Evolutionary conservation across 2,797 vertebrate genomes (phyloP).

Genomic region (Valencia hispanica): DNA sequence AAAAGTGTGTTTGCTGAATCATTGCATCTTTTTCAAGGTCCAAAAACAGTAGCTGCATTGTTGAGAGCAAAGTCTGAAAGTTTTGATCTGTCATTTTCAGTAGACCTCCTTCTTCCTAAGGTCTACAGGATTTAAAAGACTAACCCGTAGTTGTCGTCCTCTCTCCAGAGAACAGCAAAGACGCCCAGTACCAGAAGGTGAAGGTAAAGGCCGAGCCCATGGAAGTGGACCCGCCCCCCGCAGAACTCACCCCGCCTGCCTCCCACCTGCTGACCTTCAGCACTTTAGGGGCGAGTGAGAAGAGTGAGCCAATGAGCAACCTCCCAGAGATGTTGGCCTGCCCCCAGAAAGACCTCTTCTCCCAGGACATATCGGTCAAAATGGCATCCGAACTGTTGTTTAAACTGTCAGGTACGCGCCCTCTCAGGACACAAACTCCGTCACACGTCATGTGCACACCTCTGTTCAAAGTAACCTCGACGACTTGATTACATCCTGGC

Average conservation of each 20-base stretch:
- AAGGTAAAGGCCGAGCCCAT: constrained; percentile 96
- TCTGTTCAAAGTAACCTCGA: neutral
- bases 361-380: constrained; percentile 99
- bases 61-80: neutral
- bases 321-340: constrained; percentile 87
- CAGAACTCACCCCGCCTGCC: constrained; percentile 76
- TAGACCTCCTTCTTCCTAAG: no score
- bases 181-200: constrained; percentile 84
- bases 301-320: constrained; percentile 87
- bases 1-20: neutral
- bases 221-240: constrained; percentile 91
- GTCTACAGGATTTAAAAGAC: neutral
- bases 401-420: constrained; percentile 91
- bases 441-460: neutral
- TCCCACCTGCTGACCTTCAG: constrained; percentile 88
- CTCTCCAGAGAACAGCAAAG: constrained; percentile 95
- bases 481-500: no score
- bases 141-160: constrained; percentile 33
- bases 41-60: neutral
- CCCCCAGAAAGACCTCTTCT: constrained; percentile 96
- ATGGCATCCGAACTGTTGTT: constrained; percentile 99
- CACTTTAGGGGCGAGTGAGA: constrained; percentile 92
- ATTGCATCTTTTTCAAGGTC: neutral
- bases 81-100: neutral
- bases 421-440: neutral